phyloP scores from a whole-genome alignment of 2,797 vertebrate genomes.

The Choloepus didactylus region DNA sequence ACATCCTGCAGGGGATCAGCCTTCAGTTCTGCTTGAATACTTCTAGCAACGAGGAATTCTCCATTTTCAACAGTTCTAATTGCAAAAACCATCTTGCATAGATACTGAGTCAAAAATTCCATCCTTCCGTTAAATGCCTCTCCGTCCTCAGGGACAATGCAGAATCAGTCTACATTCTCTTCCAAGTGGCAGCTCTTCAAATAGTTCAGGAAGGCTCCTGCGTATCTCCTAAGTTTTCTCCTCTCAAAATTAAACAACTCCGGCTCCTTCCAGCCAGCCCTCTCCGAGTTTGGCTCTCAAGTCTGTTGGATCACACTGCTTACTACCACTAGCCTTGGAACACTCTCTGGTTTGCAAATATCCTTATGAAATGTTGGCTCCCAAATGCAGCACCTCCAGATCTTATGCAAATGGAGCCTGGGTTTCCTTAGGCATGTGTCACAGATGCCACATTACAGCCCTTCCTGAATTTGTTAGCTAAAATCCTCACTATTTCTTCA shows the following conservation, averaged over 20 bases:
- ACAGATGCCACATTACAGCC: accelerated
- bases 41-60: neutral
- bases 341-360: neutral
- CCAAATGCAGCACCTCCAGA: too few relatives aligned
- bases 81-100: neutral
- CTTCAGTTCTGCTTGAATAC: neutral
- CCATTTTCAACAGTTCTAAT: neutral
- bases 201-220: neutral
- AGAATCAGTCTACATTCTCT: neutral
- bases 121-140: neutral
- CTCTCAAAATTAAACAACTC: neutral
- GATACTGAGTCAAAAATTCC: neutral
- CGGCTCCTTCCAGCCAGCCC: neutral
- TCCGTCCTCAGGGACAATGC: neutral
- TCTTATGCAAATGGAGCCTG: too few relatives aligned
- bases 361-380: neutral
- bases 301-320: neutral
- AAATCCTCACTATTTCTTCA: neutral
- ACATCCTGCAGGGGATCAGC: neutral
- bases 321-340: neutral
- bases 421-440: neutral
- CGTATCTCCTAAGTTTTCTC: neutral
- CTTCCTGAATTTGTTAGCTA: neutral
- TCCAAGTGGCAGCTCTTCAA: neutral
- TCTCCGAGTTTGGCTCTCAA: neutral